phyloP scores from a whole-genome alignment of 2,797 vertebrate genomes.

The Cichlasoma orientale region DNA sequence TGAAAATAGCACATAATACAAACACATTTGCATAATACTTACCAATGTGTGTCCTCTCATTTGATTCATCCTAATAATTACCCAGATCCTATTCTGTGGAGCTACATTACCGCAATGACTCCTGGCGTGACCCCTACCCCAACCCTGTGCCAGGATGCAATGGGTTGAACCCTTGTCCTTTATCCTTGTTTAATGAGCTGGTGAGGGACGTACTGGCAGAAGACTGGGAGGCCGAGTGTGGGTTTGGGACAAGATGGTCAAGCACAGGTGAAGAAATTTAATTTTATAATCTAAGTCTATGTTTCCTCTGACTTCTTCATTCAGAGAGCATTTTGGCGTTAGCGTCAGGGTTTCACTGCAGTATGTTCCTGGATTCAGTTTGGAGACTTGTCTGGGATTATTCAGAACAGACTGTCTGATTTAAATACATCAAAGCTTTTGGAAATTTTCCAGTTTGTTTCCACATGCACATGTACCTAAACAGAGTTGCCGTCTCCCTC shows the following conservation, averaged over 20 bases:
- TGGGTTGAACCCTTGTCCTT: constrained; percentile 80
- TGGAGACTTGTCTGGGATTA: background rate
- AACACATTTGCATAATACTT: constrained; percentile 35
- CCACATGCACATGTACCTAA: constrained; percentile 12
- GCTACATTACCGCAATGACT: constrained; percentile 88
- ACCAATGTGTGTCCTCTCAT: constrained; percentile 42
- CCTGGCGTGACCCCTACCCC: constrained; percentile 77
- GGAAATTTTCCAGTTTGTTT: constrained; percentile 8
- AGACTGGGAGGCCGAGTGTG: constrained; percentile 86
- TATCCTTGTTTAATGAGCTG: constrained; percentile 81
- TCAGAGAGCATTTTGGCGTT: background rate
- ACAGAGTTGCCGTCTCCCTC: constrained; percentile 24
- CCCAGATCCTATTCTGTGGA: constrained; percentile 84
- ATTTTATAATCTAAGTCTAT: background rate
- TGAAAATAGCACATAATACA: constrained; percentile 47
- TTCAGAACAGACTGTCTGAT: constrained; percentile 15
- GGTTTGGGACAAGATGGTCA: constrained; percentile 51
- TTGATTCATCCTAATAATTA: constrained; percentile 47
- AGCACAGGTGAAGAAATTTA: constrained; percentile 59
- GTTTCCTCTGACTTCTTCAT: background rate
- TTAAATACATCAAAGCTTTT: constrained; percentile 24
- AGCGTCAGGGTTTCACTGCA: background rate
- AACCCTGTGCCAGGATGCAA: constrained; percentile 85
- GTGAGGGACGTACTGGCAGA: constrained; percentile 79
- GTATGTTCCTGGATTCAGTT: background rate